These are phyloP conservation scores for Psix sp. DNA, from an alignment of 1,140 invertebrate species.

Conservation along the genomic window DNA sequence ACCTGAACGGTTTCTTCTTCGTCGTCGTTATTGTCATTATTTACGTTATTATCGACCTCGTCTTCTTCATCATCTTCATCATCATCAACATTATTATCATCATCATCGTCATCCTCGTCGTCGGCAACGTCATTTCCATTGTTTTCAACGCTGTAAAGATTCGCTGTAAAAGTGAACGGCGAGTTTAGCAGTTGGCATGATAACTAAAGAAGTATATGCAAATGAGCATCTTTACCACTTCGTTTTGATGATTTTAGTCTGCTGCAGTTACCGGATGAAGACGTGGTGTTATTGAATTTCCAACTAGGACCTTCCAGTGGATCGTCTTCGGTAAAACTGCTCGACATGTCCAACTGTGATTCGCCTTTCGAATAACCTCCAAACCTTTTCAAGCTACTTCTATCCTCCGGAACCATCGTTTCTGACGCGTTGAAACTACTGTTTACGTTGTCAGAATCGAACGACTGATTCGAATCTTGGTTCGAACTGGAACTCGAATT, in stretches of 20 bases:
- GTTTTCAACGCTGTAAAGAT: conserved; percentile 1
- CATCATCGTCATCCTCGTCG: conserved; percentile 1
- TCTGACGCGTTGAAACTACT: neutral
- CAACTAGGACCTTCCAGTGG: conserved; percentile 74
- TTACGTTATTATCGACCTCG: neutral
- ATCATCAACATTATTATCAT: neutral
- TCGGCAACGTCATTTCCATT: neutral
- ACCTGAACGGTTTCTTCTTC: conserved; percentile 14
- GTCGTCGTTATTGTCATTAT: no score
- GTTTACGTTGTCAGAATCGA: conserved; percentile 25
- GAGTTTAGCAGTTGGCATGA: neutral
- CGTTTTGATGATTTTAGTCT: neutral
- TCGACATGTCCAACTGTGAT: conserved; percentile 12
- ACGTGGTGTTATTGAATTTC: conserved; percentile 53
- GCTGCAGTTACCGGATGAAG: neutral
- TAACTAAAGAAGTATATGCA: conserved; percentile 2
- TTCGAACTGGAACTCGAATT: neutral
- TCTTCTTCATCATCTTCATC: conserved; percentile 19
- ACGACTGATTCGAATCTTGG: conserved; percentile 8
- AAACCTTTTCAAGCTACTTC: neutral
- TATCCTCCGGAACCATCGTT: neutral
- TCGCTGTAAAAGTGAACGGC: neutral
- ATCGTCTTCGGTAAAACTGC: conserved; percentile 60
- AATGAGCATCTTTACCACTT: neutral
- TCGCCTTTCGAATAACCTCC: conserved; percentile 9